Conservation (phyloP, 2,113 vertebrate species). For the Abramis brama region DNA sequence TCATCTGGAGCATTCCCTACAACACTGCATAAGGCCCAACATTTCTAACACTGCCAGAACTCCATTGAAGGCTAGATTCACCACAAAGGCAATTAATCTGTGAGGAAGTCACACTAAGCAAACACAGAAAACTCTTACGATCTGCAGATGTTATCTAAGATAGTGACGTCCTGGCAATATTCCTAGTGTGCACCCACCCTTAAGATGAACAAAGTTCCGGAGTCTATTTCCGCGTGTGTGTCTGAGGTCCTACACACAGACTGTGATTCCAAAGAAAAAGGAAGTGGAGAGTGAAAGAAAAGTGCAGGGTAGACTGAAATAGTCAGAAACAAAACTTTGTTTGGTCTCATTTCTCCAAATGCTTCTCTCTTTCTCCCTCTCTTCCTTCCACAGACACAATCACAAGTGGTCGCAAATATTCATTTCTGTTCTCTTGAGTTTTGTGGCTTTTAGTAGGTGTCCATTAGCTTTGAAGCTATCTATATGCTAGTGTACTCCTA, state of each 20-base stretch:
- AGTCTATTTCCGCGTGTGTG: not conserved
- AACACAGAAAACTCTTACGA: not conserved
- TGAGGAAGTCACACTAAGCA: not conserved
- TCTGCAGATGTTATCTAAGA: not conserved
- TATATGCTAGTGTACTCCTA: not conserved
- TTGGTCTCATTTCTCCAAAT: slow-evolving; percentile 40
- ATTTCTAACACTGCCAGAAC: not conserved
- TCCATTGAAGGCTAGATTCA: not conserved
- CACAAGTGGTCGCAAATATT: not conserved
- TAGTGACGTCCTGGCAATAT: not conserved
- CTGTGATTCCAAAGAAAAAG: slow-evolving; percentile 6
- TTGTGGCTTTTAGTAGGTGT: slow-evolving; percentile 7
- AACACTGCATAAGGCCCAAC: not conserved
- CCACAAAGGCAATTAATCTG: not conserved
- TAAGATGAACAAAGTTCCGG: not conserved
- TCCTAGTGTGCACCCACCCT: not conserved
- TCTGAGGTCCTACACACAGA: not conserved
- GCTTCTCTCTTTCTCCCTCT: not conserved
- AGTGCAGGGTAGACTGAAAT: slow-evolving; percentile 36
- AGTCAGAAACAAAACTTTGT: slow-evolving; percentile 22
- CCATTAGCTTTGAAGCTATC: slow-evolving; percentile 5
- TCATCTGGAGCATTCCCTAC: not conserved
- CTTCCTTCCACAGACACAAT: slow-evolving; percentile 3
- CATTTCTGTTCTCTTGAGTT: not conserved
- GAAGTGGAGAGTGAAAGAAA: slow-evolving; percentile 21